These are phyloP conservation scores for Tetragnatha versicolor DNA, from an alignment of 1,140 invertebrate species.

Conservation along the genomic window DNA sequence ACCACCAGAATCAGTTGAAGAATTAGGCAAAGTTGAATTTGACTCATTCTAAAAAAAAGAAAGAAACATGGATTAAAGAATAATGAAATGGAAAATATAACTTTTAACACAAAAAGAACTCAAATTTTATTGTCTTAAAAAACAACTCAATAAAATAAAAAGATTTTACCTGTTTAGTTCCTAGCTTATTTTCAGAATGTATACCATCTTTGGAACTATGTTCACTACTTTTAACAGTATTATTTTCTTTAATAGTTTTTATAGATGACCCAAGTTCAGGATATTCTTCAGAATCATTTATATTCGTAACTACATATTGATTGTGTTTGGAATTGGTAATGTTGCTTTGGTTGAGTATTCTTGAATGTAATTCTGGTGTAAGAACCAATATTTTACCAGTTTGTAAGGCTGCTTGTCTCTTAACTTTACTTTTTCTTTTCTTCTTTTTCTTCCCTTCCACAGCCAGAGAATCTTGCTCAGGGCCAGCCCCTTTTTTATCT, in stretches of 20 bases:
- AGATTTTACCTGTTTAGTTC: too few species aligned
- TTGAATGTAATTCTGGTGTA: slow-evolving; percentile 17
- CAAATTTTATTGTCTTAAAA: too few species aligned
- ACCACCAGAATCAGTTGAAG: too few species aligned
- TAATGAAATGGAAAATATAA: too few species aligned
- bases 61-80: too few species aligned
- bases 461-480: not conserved
- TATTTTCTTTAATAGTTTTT: not conserved
- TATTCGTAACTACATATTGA: slow-evolving; percentile 13
- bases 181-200: too few species aligned
- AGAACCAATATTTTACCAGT: slow-evolving; percentile 18
- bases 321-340: not conserved
- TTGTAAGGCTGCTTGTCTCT: slow-evolving; percentile 11
- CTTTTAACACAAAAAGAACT: too few species aligned
- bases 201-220: too few species aligned
- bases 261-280: slow-evolving; percentile 11
- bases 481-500: not conserved
- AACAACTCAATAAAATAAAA: too few species aligned
- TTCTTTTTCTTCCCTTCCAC: slow-evolving; percentile 11
- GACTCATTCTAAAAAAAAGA: too few species aligned
- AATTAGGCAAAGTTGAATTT: too few species aligned
- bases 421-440: slow-evolving; percentile 23
- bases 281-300: slow-evolving; percentile 30
- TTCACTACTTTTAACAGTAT: not conserved
- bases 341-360: not conserved